Evolutionary conservation across 2,888 invertebrate genomes (phyloP).

Genomic region (Drosophila mimetica): DNA sequence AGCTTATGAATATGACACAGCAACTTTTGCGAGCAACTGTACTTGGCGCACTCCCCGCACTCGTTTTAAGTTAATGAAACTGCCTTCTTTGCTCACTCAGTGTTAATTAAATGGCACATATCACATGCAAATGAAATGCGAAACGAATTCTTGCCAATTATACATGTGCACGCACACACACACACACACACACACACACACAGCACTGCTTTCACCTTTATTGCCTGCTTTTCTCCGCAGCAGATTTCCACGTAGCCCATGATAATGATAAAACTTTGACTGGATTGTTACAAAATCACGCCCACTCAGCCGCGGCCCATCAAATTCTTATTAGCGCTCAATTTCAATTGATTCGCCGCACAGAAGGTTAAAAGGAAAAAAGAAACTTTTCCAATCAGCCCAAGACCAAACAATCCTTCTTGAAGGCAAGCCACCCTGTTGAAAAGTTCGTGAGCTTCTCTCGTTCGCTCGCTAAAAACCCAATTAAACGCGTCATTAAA

Average conservation of each 20-base stretch:
- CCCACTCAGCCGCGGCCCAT: conserved; percentile 66
- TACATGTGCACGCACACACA: neutral
- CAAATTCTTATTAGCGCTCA: conserved; percentile 78
- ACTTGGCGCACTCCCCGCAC: neutral
- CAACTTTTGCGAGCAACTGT: conserved; percentile 39
- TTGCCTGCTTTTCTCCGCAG: conserved; percentile 11
- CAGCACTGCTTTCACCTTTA: conserved; percentile 1
- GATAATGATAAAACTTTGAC: conserved; percentile 75
- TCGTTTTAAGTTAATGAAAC: conserved; percentile 29
- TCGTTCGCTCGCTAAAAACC: conserved; percentile 70
- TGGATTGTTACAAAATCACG: conserved; percentile 53
- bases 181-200: too few species aligned
- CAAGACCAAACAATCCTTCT: conserved; percentile 65
- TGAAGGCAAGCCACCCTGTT: conserved; percentile 2
- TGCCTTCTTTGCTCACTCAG: neutral
- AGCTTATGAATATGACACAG: conserved; percentile 48
- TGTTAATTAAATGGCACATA: conserved; percentile 30
- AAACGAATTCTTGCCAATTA: conserved; percentile 23
- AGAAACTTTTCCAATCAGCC: conserved; percentile 74
- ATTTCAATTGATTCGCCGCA: conserved; percentile 73
- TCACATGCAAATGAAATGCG: conserved; percentile 25
- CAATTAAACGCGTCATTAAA: conserved; percentile 79
- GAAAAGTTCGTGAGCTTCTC: conserved; percentile 33
- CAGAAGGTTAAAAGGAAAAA: conserved; percentile 25
- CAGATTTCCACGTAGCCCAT: conserved; percentile 46